Base-by-base conservation (phyloP, 1,140 invertebrate species). In the Saccostrea echinata region DNA sequence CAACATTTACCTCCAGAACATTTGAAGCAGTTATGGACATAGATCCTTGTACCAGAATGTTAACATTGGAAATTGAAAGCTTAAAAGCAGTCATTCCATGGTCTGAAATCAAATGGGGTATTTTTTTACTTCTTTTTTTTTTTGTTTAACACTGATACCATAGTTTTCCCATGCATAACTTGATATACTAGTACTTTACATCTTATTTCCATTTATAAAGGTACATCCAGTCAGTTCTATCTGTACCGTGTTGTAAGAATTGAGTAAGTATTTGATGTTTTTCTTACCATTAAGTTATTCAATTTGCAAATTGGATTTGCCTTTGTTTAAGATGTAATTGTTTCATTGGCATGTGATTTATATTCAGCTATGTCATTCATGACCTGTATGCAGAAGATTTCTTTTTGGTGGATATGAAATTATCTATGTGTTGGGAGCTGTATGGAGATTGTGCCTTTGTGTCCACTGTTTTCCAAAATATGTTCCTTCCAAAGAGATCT, bases 401-500 rank as follows among this genome's bases (percentile, higher is more conserved):
- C 35, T 89, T 86, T 24, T 24, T 89, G 82, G 88, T 86, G 18
- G 53, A 81, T 57, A 9, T 89, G 61, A 64, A 86, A 33, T 61
- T 89, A 53, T 86, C 85, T 4, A 52, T 83, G 30, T 89, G 88
- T 33, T 89, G 85, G 82, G 88, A 89, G 52, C 76, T 57, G 43
- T 88, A 88, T 57, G 80, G 53, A 12, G 64, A 33, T 51, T 89
- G 88, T 86, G 81, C 52, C 11, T 89, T 85, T 80, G 76, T 81
- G 3, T 71, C 85, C 43, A 55, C 81, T 16, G 64, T 89, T 12
- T 84, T 89, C 35, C 61, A 89, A 33, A 76, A 89, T 64, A 53
- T 82, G n/a, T 55, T 51, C 80, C 68, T 89, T 21, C 68, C 68
- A 24, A 89, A 89, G 52, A 81, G 83, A 51, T 83, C 85, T 11